Base-by-base conservation (phyloP, 2,113 vertebrate genomes). In the Abramis brama region DNA sequence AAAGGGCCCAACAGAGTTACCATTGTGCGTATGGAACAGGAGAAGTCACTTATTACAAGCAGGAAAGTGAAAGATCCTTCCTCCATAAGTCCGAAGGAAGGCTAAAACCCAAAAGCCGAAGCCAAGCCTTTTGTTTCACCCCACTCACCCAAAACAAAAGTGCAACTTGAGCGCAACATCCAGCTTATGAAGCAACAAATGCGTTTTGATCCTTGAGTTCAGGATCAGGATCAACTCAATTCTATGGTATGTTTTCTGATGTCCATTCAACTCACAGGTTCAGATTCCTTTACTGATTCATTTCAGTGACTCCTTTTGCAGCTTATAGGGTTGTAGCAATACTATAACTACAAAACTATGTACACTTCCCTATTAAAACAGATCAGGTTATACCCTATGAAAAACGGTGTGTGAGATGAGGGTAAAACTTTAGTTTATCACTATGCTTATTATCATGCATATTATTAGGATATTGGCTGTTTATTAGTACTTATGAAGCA, bases 21-120 rank as follows among this genome's bases (percentile, higher is more conserved):
- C 91, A 92, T 93, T 94, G 93, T 94, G 83, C 86, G 83, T 30
- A 82, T 27, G 91, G 89, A 93, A 94, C 21, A 81, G 89, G 89
- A 91, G 93, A 93, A 91, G 92, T 86, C 68, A 85, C 86, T 81
- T 92, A 92, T 93, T 93, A 93, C 90, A 91, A 89, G 87, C 92
- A 91, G 87, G 86, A 90, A 91, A 92, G 88, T 92, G 86, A 91
- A 88, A 90, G 88, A 92, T 89, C 91, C 87, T 89, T 91, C 92
- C 87, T 89, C 88, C 91, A 89, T 84, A 89, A 91, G 91, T 86
- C 73, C 82, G 79, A 77, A 83, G n/a, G 19, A 62, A 68, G 64
- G 76, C 45, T 64, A 73, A 86, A 84, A 82, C 86, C 91, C 88
- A 91, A 89, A 89, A 89, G 90, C 84, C 89, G 70, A 85, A 88